A percentile compares a stretch with the other conserved stretches of the same genome.
phyloP scores from a whole-genome alignment of 2,797 vertebrate genomes.

The Onychomys leucogaster region DNA sequence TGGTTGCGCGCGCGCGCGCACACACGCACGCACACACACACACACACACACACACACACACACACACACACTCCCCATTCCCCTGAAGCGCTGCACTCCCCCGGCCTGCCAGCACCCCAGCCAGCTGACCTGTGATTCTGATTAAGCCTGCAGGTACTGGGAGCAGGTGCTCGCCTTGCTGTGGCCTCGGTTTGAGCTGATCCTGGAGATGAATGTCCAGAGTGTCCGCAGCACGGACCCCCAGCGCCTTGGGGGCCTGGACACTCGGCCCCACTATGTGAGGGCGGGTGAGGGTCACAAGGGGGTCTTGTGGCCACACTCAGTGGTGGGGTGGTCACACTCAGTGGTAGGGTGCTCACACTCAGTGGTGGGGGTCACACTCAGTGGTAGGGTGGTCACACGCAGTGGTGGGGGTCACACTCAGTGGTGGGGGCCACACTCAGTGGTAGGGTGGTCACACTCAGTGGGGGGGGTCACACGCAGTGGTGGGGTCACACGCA shows the following conservation, averaged over 20 bases:
- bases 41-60: too few relatives aligned
- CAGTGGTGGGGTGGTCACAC: too few relatives aligned
- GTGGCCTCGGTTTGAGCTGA: slow-evolving; percentile 95
- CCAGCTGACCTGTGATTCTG: slow-evolving; percentile 32
- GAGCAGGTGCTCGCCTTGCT: slow-evolving; percentile 93
- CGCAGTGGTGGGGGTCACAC: too few relatives aligned
- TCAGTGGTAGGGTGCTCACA: too few relatives aligned
- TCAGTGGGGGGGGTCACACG: too few relatives aligned
- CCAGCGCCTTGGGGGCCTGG: slow-evolving; percentile 93
- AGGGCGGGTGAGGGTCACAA: slow-evolving; percentile 54
- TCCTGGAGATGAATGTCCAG: slow-evolving; percentile 96
- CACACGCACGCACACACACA: too few relatives aligned
- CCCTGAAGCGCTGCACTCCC: not conserved
- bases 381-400: too few relatives aligned
- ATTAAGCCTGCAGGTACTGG: slow-evolving; percentile 91
- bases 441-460: too few relatives aligned
- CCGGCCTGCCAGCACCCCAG: not conserved
- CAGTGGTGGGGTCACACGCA: too few relatives aligned
- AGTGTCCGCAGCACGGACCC: slow-evolving; percentile 96
- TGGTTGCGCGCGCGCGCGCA: not conserved
- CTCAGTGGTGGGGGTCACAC: too few relatives aligned
- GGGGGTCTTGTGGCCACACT: not conserved
- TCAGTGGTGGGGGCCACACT: too few relatives aligned
- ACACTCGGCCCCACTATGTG: slow-evolving; percentile 96
- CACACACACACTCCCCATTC: not conserved